Percentiles rank a stretch among this genome's conserved stretches.
Conservation (phyloP, 2,888 invertebrate species). For the Lepidocyrtinus sp. region DNA sequence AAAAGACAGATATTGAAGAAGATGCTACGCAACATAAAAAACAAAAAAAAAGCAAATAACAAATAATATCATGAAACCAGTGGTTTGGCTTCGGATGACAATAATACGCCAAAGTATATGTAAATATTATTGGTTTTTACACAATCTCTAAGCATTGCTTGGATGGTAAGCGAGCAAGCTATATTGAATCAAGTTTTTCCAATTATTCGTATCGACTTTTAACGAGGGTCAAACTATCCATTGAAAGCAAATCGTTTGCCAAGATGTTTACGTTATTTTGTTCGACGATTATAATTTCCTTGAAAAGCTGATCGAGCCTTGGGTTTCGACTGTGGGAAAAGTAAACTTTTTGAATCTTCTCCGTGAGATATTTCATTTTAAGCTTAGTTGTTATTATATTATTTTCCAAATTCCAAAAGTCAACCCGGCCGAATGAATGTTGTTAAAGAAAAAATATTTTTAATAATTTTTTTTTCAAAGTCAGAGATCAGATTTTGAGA, state of each 20-base stretch:
- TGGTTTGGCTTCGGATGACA: too few species aligned
- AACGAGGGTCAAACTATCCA: too few species aligned
- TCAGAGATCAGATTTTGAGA: background rate
- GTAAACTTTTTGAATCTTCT: too few species aligned
- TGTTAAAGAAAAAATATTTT: background rate
- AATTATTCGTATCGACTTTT: too few species aligned
- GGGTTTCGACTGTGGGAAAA: background rate
- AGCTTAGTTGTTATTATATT: background rate
- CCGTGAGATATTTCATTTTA: background rate
- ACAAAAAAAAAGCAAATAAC: slow-evolving; percentile 3
- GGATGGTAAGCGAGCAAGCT: too few species aligned
- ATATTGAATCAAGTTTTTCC: too few species aligned
- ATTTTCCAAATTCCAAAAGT: background rate
- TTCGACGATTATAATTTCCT: too few species aligned
- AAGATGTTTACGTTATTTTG: too few species aligned
- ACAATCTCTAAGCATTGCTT: too few species aligned
- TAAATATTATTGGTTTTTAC: slow-evolving; percentile 1
- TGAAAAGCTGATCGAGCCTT: too few species aligned
- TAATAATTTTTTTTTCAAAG: background rate
- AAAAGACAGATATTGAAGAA: background rate
- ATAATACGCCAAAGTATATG: slow-evolving; percentile 3
- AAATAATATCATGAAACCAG: background rate
- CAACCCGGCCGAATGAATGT: background rate
- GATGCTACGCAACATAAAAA: slow-evolving; percentile 2
- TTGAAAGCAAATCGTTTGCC: too few species aligned